A percentile compares a stretch with the other conserved stretches of the same genome.
These are phyloP conservation scores for Morbakka virulenta DNA, from an alignment of 30 jellyfish, hydroid and myxozoan species.

Conservation along the genomic window DNA sequence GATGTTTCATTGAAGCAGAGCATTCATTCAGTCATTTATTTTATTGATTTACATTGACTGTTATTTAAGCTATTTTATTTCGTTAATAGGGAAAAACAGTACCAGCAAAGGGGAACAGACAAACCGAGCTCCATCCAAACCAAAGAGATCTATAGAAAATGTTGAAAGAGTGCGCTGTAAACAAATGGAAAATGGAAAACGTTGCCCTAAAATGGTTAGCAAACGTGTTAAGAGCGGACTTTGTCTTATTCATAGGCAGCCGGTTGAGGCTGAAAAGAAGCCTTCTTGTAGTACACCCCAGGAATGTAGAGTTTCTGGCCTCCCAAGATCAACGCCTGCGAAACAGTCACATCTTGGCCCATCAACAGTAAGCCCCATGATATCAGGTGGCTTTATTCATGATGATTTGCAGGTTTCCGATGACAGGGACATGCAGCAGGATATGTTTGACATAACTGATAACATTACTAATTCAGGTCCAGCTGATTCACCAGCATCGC, in stretches of 20 bases:
- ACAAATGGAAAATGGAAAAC: constrained; percentile 81
- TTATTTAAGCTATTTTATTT: too few relatives aligned
- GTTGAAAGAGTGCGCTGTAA: constrained; percentile 75
- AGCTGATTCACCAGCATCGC: constrained; percentile 70
- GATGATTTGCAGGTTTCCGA: neutral
- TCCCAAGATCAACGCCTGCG: neutral
- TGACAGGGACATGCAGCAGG: neutral
- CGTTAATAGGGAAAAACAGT: too few relatives aligned
- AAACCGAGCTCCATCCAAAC: neutral
- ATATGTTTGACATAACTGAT: neutral
- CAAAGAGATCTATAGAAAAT: constrained; percentile 6
- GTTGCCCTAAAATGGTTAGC: constrained; percentile 89
- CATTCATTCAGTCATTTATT: too few relatives aligned
- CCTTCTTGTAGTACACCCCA: neutral
- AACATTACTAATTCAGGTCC: neutral
- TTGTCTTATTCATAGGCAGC: constrained; percentile 79
- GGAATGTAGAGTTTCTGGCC: neutral
- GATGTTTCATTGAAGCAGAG: too few relatives aligned
- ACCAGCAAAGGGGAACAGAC: neutral
- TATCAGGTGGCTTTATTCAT: neutral
- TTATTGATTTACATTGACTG: too few relatives aligned
- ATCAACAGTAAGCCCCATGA: neutral
- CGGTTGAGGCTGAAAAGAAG: neutral
- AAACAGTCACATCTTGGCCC: neutral
- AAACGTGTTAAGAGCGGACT: constrained; percentile 76